Evolutionary conservation across 2,888 invertebrate species (phyloP).

Genomic region (Eupithecia abbreviata): DNA sequence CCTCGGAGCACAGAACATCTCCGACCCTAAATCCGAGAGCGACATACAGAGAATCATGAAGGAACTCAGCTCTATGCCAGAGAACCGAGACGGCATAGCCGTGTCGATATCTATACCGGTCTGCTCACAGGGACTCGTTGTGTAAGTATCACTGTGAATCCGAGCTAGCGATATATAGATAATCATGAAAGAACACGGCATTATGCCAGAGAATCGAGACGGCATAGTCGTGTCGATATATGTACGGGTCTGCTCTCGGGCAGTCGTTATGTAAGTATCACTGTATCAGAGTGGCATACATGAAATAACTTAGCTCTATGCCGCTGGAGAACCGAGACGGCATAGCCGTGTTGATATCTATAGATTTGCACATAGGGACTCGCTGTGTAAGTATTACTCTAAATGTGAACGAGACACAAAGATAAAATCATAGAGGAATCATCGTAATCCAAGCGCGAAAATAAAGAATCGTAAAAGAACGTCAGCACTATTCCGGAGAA

Average conservation of each 20-base stretch:
- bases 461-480: constrained; percentile 95
- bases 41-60: constrained; percentile 97
- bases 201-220: constrained; percentile 86
- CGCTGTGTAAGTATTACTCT: constrained; percentile 89
- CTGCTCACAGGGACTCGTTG: constrained; percentile 95
- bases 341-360: constrained; percentile 95
- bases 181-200: constrained; percentile 96
- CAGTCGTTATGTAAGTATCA: constrained; percentile 92
- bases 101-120: constrained; percentile 96
- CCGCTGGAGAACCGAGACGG: constrained; percentile 86
- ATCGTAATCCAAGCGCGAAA: constrained; percentile 88
- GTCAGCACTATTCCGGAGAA: constrained; percentile 90
- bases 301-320: constrained; percentile 94
- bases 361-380: constrained; percentile 95
- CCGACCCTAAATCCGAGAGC: constrained; percentile 94
- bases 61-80: constrained; percentile 91
- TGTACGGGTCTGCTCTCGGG: constrained; percentile 96
- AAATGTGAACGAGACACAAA: too few relatives aligned
- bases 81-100: constrained; percentile 90
- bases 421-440: too few relatives aligned
- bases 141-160: constrained; percentile 85
- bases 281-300: constrained; percentile 91
- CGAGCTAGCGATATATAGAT: constrained; percentile 93
- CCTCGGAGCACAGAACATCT: constrained; percentile 95
- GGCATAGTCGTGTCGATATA: constrained; percentile 96